Evolutionary conservation across 2,113 vertebrate species (phyloP).

Genomic region (Nymphicus hollandicus): DNA sequence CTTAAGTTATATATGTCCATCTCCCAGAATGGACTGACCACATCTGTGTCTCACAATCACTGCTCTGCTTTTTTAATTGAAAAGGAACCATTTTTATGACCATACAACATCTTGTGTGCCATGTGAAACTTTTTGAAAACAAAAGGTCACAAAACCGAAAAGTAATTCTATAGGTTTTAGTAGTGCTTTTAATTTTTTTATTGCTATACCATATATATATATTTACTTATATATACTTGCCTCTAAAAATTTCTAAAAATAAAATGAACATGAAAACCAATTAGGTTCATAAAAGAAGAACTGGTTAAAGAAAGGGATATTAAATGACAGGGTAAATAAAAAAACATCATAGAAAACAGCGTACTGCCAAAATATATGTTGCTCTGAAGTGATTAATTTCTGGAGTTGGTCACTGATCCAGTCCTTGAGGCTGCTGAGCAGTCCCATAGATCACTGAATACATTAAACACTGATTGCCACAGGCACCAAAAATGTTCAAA

Average conservation of each 20-base stretch:
- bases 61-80: not conserved
- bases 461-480: not conserved
- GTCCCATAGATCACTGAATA: not conserved
- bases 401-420: not conserved
- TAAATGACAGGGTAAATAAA: slow-evolving; percentile 35
- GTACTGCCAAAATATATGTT: slow-evolving; percentile 8
- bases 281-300: slow-evolving; percentile 71
- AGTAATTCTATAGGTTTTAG: slow-evolving; percentile 69
- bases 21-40: not conserved
- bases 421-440: not conserved
- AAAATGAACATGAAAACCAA: slow-evolving; percentile 85
- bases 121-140: slow-evolving; percentile 53
- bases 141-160: slow-evolving; percentile 49
- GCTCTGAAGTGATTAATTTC: not conserved
- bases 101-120: slow-evolving; percentile 4
- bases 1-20: not conserved
- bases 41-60: not conserved
- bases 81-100: slow-evolving; percentile 70
- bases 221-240: slow-evolving; percentile 87
- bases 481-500: not conserved
- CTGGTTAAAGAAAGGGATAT: slow-evolving; percentile 27
- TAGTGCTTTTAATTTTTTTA: slow-evolving; percentile 60
- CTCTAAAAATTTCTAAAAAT: slow-evolving; percentile 98
- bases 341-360: not conserved
- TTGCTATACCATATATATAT: slow-evolving; percentile 64